Percentiles rank a stretch among this genome's conserved stretches.
These are phyloP conservation scores for Stomatorhinus walkeri DNA, from an alignment of 2,797 vertebrate genomes.

Conservation along the genomic window DNA sequence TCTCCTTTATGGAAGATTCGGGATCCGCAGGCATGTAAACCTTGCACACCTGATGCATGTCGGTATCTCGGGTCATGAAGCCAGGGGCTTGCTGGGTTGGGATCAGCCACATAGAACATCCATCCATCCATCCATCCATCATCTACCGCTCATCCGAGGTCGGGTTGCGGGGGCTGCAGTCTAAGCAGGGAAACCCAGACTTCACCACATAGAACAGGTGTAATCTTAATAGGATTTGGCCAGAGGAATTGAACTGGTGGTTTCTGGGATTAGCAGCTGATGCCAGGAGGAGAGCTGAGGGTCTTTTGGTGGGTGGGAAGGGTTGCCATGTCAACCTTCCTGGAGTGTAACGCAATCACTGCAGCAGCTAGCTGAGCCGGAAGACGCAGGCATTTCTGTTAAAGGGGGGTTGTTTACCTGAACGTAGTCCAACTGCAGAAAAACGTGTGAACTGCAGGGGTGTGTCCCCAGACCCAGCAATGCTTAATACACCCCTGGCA, in stretches of 20 bases:
- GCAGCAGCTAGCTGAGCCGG: background rate
- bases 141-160: no score
- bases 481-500: background rate
- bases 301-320: conserved; percentile 20
- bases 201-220: conserved; percentile 58
- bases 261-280: conserved; percentile 61
- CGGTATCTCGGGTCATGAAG: conserved; percentile 16
- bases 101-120: conserved; percentile 63
- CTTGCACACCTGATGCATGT: background rate
- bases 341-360: background rate
- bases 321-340: conserved; percentile 14
- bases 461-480: background rate
- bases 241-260: conserved; percentile 53
- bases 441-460: background rate
- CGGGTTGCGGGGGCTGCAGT: no score
- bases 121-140: no score
- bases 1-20: background rate
- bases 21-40: background rate
- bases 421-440: background rate
- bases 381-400: background rate
- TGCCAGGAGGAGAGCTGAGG: conserved; percentile 45
- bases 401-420: background rate
- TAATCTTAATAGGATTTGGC: conserved; percentile 74
- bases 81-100: conserved; percentile 48
- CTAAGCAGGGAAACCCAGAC: no score